Percentiles rank a stretch among this genome's conserved stretches.
Evolutionary conservation across 2,113 vertebrate genomes (phyloP).

Genomic region (Scopus umbretta): DNA sequence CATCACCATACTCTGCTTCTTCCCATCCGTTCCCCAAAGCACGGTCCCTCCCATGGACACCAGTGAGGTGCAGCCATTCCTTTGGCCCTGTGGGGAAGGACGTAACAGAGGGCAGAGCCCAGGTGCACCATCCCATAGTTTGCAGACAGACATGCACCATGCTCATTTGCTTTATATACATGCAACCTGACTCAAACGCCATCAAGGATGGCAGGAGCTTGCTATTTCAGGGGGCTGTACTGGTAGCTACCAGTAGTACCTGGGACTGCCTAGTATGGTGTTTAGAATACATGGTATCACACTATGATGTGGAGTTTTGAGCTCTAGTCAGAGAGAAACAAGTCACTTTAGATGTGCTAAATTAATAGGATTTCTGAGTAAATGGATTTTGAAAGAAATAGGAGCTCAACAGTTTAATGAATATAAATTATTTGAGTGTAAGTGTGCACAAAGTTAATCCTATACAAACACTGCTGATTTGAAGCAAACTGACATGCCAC

Average conservation of each 20-base stretch:
- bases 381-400: background rate
- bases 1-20: background rate
- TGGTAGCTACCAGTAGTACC: background rate
- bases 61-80: background rate
- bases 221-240: background rate
- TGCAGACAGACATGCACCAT: rapidly evolving
- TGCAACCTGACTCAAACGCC: background rate
- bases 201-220: background rate
- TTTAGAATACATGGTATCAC: background rate
- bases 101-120: background rate
- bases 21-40: background rate
- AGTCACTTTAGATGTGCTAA: background rate
- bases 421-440: background rate
- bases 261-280: background rate
- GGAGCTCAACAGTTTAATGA: background rate
- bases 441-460: background rate
- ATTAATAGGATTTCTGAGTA: background rate
- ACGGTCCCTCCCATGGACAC: rapidly evolving
- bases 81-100: background rate
- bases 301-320: rapidly evolving
- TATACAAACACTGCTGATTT: background rate
- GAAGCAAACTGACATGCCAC: background rate
- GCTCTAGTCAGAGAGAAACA: background rate
- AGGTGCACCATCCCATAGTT: background rate
- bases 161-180: background rate